These are phyloP conservation scores for Papilio aristodemus DNA, from an alignment of 1,140 invertebrate species.

Conservation along the genomic window DNA sequence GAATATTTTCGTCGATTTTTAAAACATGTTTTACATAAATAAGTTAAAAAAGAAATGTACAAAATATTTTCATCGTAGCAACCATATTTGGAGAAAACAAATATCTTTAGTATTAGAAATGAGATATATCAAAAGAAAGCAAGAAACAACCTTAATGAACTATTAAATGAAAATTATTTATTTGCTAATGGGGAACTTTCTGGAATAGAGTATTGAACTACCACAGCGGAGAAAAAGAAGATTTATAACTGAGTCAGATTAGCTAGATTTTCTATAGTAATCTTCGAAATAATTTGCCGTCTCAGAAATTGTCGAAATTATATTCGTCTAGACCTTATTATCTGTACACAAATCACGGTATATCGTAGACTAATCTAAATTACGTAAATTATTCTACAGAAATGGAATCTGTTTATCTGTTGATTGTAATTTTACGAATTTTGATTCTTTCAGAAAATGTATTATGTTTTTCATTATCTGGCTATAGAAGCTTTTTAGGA, in stretches of 20 bases:
- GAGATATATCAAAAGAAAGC: not conserved
- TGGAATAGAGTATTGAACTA: not conserved
- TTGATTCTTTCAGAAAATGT: no score
- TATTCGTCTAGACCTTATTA: not conserved
- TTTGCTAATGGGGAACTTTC: not conserved
- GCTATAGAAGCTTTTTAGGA: no score
- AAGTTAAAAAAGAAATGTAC: no score
- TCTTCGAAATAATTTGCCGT: not conserved
- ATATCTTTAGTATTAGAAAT: not conserved
- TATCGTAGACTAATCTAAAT: not conserved
- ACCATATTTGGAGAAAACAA: no score
- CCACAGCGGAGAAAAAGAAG: not conserved
- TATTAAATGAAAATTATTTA: not conserved
- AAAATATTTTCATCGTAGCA: no score
- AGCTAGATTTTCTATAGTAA: not conserved
- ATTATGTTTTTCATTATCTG: no score
- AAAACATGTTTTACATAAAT: no score
- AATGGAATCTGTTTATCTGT: not conserved
- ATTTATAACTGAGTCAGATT: not conserved
- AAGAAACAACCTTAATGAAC: not conserved
- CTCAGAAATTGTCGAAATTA: not conserved
- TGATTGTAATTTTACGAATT: no score
- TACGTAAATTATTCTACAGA: not conserved
- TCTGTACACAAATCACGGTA: not conserved
- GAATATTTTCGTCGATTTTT: no score